A percentile compares a stretch with the other conserved stretches of the same genome.
phyloP scores from a whole-genome alignment of 2,888 invertebrate species.

The Andrena fulva region DNA sequence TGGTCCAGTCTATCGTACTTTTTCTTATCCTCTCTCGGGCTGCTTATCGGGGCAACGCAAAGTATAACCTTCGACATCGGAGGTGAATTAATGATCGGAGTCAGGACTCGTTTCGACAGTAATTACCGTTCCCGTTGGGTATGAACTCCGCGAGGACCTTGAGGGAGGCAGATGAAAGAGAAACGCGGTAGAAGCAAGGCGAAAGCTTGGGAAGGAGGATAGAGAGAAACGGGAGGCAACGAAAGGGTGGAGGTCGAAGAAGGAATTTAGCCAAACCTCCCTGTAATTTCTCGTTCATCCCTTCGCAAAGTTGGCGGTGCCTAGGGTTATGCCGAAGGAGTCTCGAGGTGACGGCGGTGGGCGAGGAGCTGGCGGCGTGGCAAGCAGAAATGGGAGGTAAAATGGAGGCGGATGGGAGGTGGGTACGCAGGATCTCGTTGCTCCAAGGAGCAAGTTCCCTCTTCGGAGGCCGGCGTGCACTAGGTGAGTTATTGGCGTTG shows the following conservation, averaged over 20 bases:
- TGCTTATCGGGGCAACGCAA: slow-evolving; percentile 13
- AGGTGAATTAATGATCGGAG: slow-evolving; percentile 75
- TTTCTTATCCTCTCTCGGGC: neutral
- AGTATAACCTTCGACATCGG: slow-evolving; percentile 68
- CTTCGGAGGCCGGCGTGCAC: slow-evolving; percentile 48
- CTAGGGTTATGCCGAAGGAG: slow-evolving; percentile 74
- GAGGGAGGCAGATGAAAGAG: slow-evolving; percentile 15
- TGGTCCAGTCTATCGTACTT: slow-evolving; percentile 5
- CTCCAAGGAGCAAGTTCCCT: slow-evolving; percentile 60
- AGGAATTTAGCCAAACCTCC: slow-evolving; percentile 76
- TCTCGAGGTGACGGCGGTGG: slow-evolving; percentile 57
- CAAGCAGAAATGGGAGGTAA: slow-evolving; percentile 19
- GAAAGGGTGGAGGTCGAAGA: slow-evolving; percentile 57
- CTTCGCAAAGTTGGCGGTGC: slow-evolving; percentile 74
- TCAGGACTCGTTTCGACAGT: slow-evolving; percentile 70
- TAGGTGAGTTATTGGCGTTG: slow-evolving; percentile 80
- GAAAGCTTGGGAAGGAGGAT: neutral
- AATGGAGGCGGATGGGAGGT: slow-evolving; percentile 33
- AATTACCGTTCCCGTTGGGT: slow-evolving; percentile 76
- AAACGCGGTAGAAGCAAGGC: neutral
- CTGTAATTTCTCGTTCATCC: slow-evolving; percentile 80
- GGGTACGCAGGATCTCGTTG: slow-evolving; percentile 11
- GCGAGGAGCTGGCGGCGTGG: slow-evolving; percentile 19
- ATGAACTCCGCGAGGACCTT: slow-evolving; percentile 46
- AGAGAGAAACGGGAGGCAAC: slow-evolving; percentile 21